Evolutionary conservation across 2,797 vertebrate species (phyloP).

Genomic region (Oreonectes daqikongensis): DNA sequence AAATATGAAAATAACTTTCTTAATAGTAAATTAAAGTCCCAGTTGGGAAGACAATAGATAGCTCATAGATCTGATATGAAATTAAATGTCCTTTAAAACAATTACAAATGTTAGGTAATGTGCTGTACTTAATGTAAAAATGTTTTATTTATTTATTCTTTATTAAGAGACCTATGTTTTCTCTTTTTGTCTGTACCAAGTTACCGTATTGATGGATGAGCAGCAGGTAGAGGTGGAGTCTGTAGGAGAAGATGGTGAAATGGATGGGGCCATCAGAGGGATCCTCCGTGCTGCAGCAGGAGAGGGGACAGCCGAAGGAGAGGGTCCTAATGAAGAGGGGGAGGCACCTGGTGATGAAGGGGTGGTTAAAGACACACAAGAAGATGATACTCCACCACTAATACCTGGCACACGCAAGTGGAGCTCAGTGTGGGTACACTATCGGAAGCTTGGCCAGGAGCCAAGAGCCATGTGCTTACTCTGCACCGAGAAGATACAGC

Average conservation of each 20-base stretch:
- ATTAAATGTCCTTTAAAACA: too few species aligned
- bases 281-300: slow-evolving; percentile 52
- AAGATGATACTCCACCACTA: slow-evolving; percentile 27
- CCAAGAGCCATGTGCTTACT: slow-evolving; percentile 67
- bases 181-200: slow-evolving; percentile 45
- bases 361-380: slow-evolving; percentile 22
- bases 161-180: neutral
- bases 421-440: slow-evolving; percentile 74
- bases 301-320: slow-evolving; percentile 30
- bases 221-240: slow-evolving; percentile 53
- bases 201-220: slow-evolving; percentile 68
- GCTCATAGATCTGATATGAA: too few species aligned
- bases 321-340: slow-evolving; percentile 37
- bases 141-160: neutral
- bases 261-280: slow-evolving; percentile 55
- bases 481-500: slow-evolving; percentile 71
- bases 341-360: slow-evolving; percentile 46
- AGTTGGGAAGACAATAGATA: too few species aligned
- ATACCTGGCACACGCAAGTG: slow-evolving; percentile 53
- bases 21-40: too few species aligned
- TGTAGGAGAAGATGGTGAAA: slow-evolving; percentile 54
- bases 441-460: slow-evolving; percentile 63
- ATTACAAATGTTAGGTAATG: too few species aligned
- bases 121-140: too few species aligned
- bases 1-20: too few species aligned